Percentiles rank a stretch among this genome's conserved stretches.
Conservation (phyloP, 2,888 invertebrate genomes). For the Graphium colonna region DNA sequence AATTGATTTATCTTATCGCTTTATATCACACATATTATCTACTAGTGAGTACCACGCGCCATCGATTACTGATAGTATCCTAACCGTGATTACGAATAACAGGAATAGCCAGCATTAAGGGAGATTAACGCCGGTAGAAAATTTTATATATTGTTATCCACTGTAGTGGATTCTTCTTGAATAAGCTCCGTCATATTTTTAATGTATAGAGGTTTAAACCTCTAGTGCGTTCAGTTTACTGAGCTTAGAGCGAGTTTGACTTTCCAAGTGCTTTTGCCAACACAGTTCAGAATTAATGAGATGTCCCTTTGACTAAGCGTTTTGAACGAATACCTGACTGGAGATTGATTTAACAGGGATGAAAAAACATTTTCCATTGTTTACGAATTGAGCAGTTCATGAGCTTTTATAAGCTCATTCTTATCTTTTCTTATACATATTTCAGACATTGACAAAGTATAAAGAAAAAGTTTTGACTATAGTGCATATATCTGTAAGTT, state of each 20-base stretch:
- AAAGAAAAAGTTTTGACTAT: too few relatives aligned
- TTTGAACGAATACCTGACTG: not conserved
- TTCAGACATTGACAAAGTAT: too few relatives aligned
- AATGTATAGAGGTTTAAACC: not conserved
- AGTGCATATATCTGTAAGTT: too few relatives aligned
- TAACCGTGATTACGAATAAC: not conserved
- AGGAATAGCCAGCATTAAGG: not conserved
- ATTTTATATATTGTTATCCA: too few relatives aligned
- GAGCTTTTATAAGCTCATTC: too few relatives aligned
- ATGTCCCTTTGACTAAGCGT: not conserved
- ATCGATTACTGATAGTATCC: slow-evolving; percentile 3
- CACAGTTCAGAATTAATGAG: slow-evolving; percentile 9
- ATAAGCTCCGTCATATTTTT: too few relatives aligned
- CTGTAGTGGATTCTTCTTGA: too few relatives aligned
- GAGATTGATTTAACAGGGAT: not conserved
- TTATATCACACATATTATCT: slow-evolving; percentile 1
- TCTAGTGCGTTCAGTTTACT: not conserved
- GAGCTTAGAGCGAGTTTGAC: not conserved
- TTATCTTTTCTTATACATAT: too few relatives aligned
- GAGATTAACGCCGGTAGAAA: too few relatives aligned
- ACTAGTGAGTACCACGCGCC: not conserved
- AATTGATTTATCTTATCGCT: slow-evolving; percentile 11
- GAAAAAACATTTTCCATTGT: not conserved
- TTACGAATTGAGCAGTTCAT: too few relatives aligned
- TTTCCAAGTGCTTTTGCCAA: not conserved